Conservation (phyloP, 37 sponge, comb jelly and placozoan genomes). For the Chondrilla cf. caribensis region DNA sequence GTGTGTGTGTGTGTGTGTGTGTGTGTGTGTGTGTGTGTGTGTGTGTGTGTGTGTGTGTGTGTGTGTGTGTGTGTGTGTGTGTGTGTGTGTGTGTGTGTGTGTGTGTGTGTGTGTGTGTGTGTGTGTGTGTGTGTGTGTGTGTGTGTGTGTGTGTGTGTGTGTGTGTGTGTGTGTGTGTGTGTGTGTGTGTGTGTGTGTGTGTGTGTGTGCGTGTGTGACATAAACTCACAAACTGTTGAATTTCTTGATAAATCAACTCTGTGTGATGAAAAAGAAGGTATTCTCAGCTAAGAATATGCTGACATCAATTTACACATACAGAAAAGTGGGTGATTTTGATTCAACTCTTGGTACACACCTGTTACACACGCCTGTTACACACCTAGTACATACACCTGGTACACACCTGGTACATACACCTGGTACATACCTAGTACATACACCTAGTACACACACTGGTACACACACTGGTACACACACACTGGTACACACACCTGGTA, state of each 20-base stretch:
- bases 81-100: conserved; percentile 24
- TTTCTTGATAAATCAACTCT: conserved; percentile 78
- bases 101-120: conserved; percentile 3
- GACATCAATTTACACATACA: too few species aligned
- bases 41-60: too few species aligned
- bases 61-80: neutral
- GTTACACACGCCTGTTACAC: too few species aligned
- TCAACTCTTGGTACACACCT: too few species aligned
- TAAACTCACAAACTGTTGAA: conserved; percentile 38
- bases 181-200: conserved; percentile 18
- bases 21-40: neutral
- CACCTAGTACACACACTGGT: too few species aligned
- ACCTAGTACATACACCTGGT: too few species aligned
- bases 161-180: conserved; percentile 17
- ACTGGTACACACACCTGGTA: too few species aligned
- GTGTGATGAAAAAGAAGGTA: neutral
- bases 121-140: too few species aligned
- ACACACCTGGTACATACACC: too few species aligned
- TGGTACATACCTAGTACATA: too few species aligned
- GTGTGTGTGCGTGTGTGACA: neutral
- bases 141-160: neutral
- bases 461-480: too few species aligned
- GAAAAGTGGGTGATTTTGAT: too few species aligned
- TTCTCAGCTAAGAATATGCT: neutral
- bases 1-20: conserved; percentile 19